Base-by-base conservation (phyloP, 2,888 invertebrate species). In the Scrobipalpa costella region DNA sequence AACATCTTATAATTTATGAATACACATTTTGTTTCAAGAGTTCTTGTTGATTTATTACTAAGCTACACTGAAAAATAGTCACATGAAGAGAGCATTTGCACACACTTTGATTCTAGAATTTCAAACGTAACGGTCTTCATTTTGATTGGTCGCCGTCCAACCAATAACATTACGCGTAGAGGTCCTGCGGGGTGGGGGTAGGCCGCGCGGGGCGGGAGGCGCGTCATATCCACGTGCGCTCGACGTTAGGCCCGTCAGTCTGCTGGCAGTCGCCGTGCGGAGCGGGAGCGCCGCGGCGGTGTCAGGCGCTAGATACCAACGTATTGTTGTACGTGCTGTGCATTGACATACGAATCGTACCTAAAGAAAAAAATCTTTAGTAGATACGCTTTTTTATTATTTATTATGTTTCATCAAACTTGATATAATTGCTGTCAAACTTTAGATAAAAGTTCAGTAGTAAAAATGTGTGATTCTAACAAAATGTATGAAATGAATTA, bases 311-410 rank as follows among this genome's bases (percentile, higher is more conserved):
- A 63, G 77, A 85, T 76, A 85, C 76, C 79, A 86, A 64, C 64
- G 89, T 87, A 70, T 88, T 90, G 77, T 91, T 90, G 81, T 88
- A 89, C 59, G 88, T 88, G 89, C 91, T 91, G 78, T 90, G 85
- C 85, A 90, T 84, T 69, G 91, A 90, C 67, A 90, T 88, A 68
- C 90, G 84, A 65, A 90, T 88, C 38, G 91, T 90, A 79, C 90
- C 91, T 91, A 36, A 44, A 7, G 69, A 69, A 76, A 70, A 40
- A 57, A 65, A 1, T 40, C 8, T 17, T 1, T 27, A 52, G 19
- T 50, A n/a, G 9, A 55, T 8, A 27, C 7, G 17, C 9, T 2
- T 19, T 19, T 49, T 3, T 19, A 1, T 49, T n/a, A 3, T 17
- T 1, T 19, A 5, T 7, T 1, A n/a, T 33, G 33, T n/a, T n/a